Evolutionary conservation across 2,797 vertebrate genomes (phyloP), one percentile per base, ranked within the genome.

Genomic region (Odontamblyopus rebecca): DNA sequence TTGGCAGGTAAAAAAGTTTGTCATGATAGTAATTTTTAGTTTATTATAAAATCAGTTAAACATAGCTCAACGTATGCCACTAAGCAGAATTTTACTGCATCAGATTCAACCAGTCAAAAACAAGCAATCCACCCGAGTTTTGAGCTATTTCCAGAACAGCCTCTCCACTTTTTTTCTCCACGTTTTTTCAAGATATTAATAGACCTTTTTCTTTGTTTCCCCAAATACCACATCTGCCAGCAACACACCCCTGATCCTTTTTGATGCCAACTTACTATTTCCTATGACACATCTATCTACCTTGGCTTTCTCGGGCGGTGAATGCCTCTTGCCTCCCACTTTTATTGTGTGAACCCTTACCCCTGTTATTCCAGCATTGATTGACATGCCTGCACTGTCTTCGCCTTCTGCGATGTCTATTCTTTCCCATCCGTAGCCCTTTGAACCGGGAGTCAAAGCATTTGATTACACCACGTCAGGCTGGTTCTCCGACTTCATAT

Each of bases 391-490:
- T 60, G 65, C 74, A 65, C 67, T 61, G 48, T 54, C 67, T 74
- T 74, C 69, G 44, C 67, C 13, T 53, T 54, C 11, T 11, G 56
- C 23, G 62, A n/a, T 59, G 16, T 71, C 70, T 64, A 38, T 16
- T 66, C 61, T 76, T 51, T 73, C 57, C 77, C 72, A 67, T 59
- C 72, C 11, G 6, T 78, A 74, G 73, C 83, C 79, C 73, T 87
- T 83, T 88, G 81, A 90, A 85, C 89, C 68, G 53, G 0, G 16
- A 15, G 13, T 61, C 30, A 83, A 84, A 83, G 77, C 75, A 62
- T 80, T 88, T 83, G 85, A 89, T 89, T 82, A 73, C 63, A 8
- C 79, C 83, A 53, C 38, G 38, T 84, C 83, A 76, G 69, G 77
- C 82, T 76, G 83, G 76, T 83, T 84, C 76, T 29, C 56, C 73